Percentiles rank a stretch among this genome's conserved stretches.
phyloP scores from a whole-genome alignment of 2,888 invertebrate genomes.

The Tetragonula carbonaria region DNA sequence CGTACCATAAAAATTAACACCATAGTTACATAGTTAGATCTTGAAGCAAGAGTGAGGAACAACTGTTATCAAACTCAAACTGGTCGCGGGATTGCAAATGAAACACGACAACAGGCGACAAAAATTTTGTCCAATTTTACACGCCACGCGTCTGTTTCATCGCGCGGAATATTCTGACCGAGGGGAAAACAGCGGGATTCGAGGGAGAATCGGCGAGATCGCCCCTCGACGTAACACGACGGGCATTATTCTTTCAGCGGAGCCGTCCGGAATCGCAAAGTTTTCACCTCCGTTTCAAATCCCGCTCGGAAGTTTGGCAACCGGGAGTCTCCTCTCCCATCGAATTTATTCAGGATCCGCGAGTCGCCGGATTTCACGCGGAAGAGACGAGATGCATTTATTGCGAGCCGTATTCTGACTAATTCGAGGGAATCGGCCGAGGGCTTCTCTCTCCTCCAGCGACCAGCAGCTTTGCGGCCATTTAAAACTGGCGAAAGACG shows the following conservation, averaged over 20 bases:
- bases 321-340: constrained; percentile 1
- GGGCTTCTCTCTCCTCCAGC: background rate
- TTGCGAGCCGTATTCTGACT: constrained; percentile 9
- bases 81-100: too few species aligned
- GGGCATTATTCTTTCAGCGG: constrained; percentile 16
- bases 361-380: constrained; percentile 12
- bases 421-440: constrained; percentile 7
- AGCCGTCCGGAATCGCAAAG: constrained; percentile 5
- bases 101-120: too few species aligned
- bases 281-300: constrained; percentile 5
- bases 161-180: background rate
- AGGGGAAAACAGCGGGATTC: background rate
- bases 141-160: too few species aligned
- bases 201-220: background rate
- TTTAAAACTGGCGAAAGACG: background rate
- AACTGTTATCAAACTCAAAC: too few species aligned
- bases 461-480: background rate
- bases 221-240: background rate
- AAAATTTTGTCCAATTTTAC: too few species aligned
- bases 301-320: constrained; percentile 8
- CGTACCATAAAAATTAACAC: too few species aligned
- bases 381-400: constrained; percentile 24
- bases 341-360: constrained; percentile 24
- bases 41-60: too few species aligned
- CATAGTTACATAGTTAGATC: too few species aligned